A percentile compares a stretch with the other conserved stretches of the same genome.
Evolutionary conservation across 2,888 invertebrate species (phyloP).

Genomic region (Chouioia cunea): DNA sequence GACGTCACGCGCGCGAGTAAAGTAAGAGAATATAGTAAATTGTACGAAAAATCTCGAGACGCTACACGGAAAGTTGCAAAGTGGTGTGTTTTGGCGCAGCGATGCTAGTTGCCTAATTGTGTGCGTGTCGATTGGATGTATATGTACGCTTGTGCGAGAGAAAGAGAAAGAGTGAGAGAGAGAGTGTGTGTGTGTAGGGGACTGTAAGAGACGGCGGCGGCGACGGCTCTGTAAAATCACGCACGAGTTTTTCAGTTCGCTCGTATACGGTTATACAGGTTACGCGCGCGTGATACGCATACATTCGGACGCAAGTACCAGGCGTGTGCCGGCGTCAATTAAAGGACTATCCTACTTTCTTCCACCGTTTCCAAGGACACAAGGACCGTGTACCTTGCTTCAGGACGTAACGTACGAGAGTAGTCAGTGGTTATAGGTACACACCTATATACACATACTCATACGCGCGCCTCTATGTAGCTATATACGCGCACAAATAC

Average conservation of each 20-base stretch:
- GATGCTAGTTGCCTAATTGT: too few species aligned
- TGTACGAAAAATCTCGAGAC: slow-evolving; percentile 25
- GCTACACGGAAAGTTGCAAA: neutral
- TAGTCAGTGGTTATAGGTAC: neutral
- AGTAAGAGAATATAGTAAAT: neutral
- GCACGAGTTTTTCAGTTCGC: neutral
- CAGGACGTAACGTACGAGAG: neutral
- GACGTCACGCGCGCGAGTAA: slow-evolving; percentile 10
- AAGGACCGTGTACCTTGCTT: too few species aligned
- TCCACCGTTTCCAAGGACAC: too few species aligned
- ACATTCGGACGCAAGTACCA: neutral
- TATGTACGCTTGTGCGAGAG: neutral
- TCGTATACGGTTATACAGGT: slow-evolving; percentile 25
- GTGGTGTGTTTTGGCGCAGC: too few species aligned
- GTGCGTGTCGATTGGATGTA: too few species aligned
- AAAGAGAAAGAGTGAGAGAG: neutral
- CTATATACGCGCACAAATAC: too few species aligned
- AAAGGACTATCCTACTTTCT: slow-evolving; percentile 28
- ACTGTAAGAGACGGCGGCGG: slow-evolving; percentile 2
- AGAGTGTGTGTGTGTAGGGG: neutral
- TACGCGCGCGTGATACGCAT: neutral
- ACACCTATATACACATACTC: neutral
- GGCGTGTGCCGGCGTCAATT: slow-evolving; percentile 5
- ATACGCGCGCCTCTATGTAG: too few species aligned
- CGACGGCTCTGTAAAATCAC: slow-evolving; percentile 2